Evolutionary conservation across 2,797 vertebrate species (phyloP).

Genomic region (Denticeps clupeoides): DNA sequence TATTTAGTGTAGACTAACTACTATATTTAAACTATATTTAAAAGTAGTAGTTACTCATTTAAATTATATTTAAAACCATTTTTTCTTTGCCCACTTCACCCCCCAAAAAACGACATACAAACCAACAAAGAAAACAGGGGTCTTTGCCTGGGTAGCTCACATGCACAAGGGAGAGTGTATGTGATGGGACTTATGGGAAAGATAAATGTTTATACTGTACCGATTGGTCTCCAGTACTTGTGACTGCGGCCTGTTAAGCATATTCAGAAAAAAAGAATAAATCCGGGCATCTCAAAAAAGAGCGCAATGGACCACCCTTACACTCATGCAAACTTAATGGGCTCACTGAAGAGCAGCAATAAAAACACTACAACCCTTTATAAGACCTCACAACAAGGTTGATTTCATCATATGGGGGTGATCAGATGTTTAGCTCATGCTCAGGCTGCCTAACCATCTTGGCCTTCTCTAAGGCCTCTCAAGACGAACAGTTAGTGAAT

Average conservation of each 20-base stretch:
- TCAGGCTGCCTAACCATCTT: no score
- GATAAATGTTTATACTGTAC: slow-evolving; percentile 73
- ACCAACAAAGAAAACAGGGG: slow-evolving; percentile 23
- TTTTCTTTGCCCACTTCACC: slow-evolving; percentile 31
- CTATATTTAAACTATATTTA: no score
- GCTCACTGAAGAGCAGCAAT: neutral
- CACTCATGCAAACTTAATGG: slow-evolving; percentile 30
- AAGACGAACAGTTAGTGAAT: no score
- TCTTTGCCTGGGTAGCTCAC: slow-evolving; percentile 57
- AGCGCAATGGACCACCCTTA: slow-evolving; percentile 54
- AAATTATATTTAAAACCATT: no score
- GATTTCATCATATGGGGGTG: no score
- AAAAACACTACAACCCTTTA: slow-evolving; percentile 19
- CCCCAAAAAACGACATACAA: slow-evolving; percentile 19
- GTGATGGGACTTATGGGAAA: slow-evolving; percentile 66
- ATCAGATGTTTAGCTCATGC: no score
- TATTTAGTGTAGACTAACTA: no score
- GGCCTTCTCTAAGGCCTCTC: no score
- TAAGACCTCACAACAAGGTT: no score
- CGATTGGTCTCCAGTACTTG: slow-evolving; percentile 79
- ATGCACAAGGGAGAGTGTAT: slow-evolving; percentile 63
- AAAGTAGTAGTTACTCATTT: no score
- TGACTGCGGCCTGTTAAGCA: slow-evolving; percentile 80
- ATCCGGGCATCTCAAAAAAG: slow-evolving; percentile 62
- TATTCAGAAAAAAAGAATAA: slow-evolving; percentile 76